Percentiles rank a stretch among this genome's conserved stretches.
Conservation (phyloP, 2,888 invertebrate genomes). For the Ceriagrion tenellum region DNA sequence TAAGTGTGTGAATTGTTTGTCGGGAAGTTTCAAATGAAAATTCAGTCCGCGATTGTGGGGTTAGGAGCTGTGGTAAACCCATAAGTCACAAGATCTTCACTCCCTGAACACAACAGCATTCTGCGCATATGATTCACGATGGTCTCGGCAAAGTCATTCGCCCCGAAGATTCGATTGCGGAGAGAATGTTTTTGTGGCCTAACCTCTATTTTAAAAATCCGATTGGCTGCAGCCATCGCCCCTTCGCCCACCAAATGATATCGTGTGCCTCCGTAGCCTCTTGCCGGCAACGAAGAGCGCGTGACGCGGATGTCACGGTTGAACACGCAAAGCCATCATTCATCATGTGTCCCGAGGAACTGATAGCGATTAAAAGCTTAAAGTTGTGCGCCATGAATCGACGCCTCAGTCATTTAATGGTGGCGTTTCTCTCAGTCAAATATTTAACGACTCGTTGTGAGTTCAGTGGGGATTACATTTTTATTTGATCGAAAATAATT, state of each 20-base stretch:
- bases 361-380: neutral
- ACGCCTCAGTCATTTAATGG: neutral
- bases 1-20: no score
- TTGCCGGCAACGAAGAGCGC: neutral
- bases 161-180: neutral
- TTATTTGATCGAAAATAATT: no score
- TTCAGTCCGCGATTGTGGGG: no score
- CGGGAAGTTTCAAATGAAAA: no score
- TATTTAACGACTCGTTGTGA: neutral
- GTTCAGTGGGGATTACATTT: no score
- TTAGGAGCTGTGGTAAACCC: no score
- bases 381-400: neutral
- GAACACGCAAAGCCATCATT: neutral
- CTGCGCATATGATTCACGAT: neutral
- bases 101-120: neutral
- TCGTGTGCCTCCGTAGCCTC: neutral
- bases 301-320: neutral
- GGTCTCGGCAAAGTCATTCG: neutral
- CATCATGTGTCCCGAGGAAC: neutral
- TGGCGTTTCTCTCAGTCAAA: neutral
- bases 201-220: neutral
- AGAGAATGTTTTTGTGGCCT: neutral
- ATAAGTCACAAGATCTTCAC: no score
- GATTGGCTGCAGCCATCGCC: neutral
- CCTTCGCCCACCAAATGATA: no score